phyloP scores from a whole-genome alignment of 2,888 invertebrate species.

The Sepiola atlantica region DNA sequence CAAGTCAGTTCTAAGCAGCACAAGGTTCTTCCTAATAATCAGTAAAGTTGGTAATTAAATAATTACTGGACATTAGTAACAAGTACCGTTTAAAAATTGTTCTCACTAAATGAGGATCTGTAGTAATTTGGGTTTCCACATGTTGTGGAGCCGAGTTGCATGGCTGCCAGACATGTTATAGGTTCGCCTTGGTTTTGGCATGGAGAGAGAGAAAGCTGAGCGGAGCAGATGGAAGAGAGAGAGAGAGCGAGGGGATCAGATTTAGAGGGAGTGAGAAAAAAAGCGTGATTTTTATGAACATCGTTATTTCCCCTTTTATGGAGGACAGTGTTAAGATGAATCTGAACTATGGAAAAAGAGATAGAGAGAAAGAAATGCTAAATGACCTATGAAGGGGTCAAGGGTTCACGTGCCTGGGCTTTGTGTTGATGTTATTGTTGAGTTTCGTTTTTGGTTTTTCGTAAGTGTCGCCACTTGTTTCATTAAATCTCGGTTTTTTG shows the following conservation, averaged over 20 bases:
- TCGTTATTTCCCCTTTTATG: neutral
- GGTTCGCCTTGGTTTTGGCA: neutral
- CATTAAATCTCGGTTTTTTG: slow-evolving; percentile 85
- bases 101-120: too few relatives aligned
- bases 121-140: too few relatives aligned
- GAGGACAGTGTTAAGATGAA: neutral
- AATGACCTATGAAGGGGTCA: neutral
- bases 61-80: too few relatives aligned
- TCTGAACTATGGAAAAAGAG: neutral
- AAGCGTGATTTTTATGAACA: neutral
- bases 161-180: too few relatives aligned
- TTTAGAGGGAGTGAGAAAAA: too few relatives aligned
- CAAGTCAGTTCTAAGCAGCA: too few relatives aligned
- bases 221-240: neutral
- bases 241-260: neutral
- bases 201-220: neutral
- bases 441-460: slow-evolving; percentile 77
- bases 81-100: too few relatives aligned
- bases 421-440: slow-evolving; percentile 32
- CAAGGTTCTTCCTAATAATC: too few relatives aligned
- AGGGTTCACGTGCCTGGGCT: neutral
- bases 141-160: too few relatives aligned
- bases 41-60: too few relatives aligned
- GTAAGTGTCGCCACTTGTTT: slow-evolving; percentile 91
- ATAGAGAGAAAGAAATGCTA: slow-evolving; percentile 2